Evolutionary conservation across 2,113 vertebrate species (phyloP), one percentile per base, ranked within the genome.

Genomic region (Struthidea cinerea): DNA sequence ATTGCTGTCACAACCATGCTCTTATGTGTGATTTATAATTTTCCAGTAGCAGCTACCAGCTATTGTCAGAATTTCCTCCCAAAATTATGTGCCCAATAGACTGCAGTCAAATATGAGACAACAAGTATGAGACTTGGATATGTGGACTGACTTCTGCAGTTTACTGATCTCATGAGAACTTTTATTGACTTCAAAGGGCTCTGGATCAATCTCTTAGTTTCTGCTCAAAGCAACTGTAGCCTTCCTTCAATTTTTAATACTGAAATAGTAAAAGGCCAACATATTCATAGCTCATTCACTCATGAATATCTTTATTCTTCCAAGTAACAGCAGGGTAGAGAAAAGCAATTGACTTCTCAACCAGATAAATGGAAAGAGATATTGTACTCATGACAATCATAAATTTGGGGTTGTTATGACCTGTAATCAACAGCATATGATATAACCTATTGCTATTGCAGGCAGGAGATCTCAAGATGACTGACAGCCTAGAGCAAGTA

Each of bases 401-500:
- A 91, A 73, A 74, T 90, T 92, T 91, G 32, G 26, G 59, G 85
- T 84, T 86, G 52, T 93, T 94, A 67, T 82, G 89, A 87, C 80
- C 86, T 94, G 60, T 89, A 91, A 94, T 95, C 80, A 96, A 71
- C 84, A 89, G 49, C 41, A 70, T 86, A 60, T 78, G 60, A 89
- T 87, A 84, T 44, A 94, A 81, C 46, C 64, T 81, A 78, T 60
- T 94, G 68, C 79, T 90, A 5, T 63, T 89, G 56, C 73, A 87
- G 44, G 73, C 79, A 94, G 73, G 83, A 86, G 82, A 80, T 77
- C 88, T 63, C 50, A 84, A 86, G 59, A 92, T 86, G 85, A 90
- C 75, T 88, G 86, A 61, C 84, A 91, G 65, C 32, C 78, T 75
- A 71, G 35, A 93, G 56, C 64, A 89, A 86, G 50, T 67, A 75